phyloP scores from a whole-genome alignment of 1,140 invertebrate species.

The Hermatobates lingyangjiaoensis region DNA sequence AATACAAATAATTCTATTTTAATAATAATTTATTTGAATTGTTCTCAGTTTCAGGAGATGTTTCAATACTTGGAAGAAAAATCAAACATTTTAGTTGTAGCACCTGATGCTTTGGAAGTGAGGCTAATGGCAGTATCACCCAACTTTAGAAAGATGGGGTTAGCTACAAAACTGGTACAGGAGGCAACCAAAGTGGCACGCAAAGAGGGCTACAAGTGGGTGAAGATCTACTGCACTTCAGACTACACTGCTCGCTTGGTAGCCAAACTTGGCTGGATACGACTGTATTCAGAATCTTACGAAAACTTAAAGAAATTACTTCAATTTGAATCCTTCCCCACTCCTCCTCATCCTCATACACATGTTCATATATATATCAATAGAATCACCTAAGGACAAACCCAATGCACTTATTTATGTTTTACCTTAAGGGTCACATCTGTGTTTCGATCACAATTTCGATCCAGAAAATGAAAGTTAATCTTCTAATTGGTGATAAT shows the following conservation, averaged over 20 bases:
- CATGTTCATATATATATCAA: neutral
- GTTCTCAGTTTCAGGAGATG: constrained; percentile 8
- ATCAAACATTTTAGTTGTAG: neutral
- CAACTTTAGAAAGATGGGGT: neutral
- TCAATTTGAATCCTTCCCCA: neutral
- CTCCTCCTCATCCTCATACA: neutral
- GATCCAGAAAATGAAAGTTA: too few relatives aligned
- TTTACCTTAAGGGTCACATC: too few relatives aligned
- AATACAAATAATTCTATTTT: too few relatives aligned
- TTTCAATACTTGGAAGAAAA: constrained; percentile 10
- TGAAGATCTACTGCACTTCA: constrained; percentile 10
- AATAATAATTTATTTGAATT: neutral
- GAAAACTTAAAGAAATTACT: neutral
- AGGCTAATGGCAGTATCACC: constrained; percentile 4
- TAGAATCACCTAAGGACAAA: too few relatives aligned
- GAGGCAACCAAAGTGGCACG: neutral
- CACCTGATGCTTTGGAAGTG: constrained; percentile 8
- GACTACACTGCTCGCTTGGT: constrained; percentile 1
- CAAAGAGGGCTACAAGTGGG: neutral
- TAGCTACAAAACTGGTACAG: constrained; percentile 4
- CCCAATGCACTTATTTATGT: too few relatives aligned
- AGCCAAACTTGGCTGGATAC: constrained; percentile 5
- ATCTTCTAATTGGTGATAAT: too few relatives aligned
- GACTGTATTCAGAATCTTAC: constrained; percentile 4
- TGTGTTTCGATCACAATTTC: too few relatives aligned